Base-by-base conservation (phyloP, 2,113 vertebrate genomes). In the Chloroceryle aenea region DNA sequence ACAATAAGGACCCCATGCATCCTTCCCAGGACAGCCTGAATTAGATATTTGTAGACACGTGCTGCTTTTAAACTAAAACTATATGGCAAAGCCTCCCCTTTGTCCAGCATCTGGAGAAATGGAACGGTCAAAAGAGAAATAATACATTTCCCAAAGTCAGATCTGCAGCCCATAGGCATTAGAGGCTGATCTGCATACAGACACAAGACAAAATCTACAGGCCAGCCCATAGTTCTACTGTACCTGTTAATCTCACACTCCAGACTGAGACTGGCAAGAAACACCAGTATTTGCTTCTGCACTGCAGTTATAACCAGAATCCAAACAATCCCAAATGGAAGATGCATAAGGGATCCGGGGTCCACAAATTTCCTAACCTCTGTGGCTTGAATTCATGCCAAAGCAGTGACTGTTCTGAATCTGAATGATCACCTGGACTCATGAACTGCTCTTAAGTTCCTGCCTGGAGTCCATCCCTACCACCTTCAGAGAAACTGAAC, bases 181-280 rank as follows among this genome's bases (percentile, higher is more conserved):
- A 53, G 47, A 78, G n/a, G 40, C 29, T 64, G 14, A 68, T 32
- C 45, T 61, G 19, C 30, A 64, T 62, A 73, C 10, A 73, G 50
- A 69, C 8, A 3, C 20, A 61, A 48, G 34, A 69, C 10, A 61
- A 66, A 63, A 0, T 3, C 78, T 40, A 10, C 1, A 43, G 40
- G 42, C 10, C 42, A 75, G 16, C 34, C 40, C 43, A 5, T 38
- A 72, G 30, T 20, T 45, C 76, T 36, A 47, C 58, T 27, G 21
- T 40, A 36, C 23, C 43, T 40, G 10, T 50, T 26, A 68, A 23
- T 40, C 40, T 48, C 0, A 0, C 47, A 43, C 53, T 61, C 40
- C 81, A 56, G 45, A 82, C 26, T 12, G 18, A 68, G 52, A 61
- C 34, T 87, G 30, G 14, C 61, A 88, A 83, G 18, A 58, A 69